Evolutionary conservation across 1,140 invertebrate species (phyloP).

Genomic region (Bradynema listronoti): DNA sequence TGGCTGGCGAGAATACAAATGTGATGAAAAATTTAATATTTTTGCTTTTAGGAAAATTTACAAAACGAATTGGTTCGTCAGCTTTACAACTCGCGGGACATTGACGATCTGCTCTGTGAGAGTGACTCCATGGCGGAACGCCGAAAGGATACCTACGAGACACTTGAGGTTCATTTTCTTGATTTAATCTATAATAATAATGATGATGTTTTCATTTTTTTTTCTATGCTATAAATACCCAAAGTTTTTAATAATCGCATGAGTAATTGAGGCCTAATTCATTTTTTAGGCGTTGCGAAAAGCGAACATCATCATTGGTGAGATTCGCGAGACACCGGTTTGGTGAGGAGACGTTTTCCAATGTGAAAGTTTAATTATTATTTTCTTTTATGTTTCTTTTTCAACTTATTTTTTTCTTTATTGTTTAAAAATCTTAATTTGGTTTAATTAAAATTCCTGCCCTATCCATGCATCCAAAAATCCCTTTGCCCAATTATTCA

Average conservation of each 20-base stretch:
- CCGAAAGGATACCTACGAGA: slow-evolving; percentile 87
- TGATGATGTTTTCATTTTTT: neutral
- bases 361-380: neutral
- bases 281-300: slow-evolving; percentile 74
- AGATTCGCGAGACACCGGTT: slow-evolving; percentile 92
- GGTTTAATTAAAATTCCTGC: no score
- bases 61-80: slow-evolving; percentile 95
- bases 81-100: slow-evolving; percentile 89
- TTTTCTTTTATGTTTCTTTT: neutral
- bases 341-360: slow-evolving; percentile 65
- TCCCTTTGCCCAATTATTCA: no score
- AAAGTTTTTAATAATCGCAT: neutral
- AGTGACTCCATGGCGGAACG: slow-evolving; percentile 91
- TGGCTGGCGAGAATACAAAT: slow-evolving; percentile 6
- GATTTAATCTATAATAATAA: neutral
- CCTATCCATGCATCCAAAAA: no score
- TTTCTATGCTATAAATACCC: neutral
- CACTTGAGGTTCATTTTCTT: slow-evolving; percentile 74
- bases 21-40: neutral
- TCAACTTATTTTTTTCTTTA: neutral
- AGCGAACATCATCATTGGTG: slow-evolving; percentile 87
- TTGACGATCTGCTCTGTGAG: slow-evolving; percentile 82
- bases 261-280: neutral
- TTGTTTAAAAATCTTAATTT: slow-evolving; percentile 1
- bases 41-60: slow-evolving; percentile 68